These are phyloP conservation scores for Macaca nemestrina DNA, from an alignment of 2,113 vertebrate species.

Conservation along the genomic window DNA sequence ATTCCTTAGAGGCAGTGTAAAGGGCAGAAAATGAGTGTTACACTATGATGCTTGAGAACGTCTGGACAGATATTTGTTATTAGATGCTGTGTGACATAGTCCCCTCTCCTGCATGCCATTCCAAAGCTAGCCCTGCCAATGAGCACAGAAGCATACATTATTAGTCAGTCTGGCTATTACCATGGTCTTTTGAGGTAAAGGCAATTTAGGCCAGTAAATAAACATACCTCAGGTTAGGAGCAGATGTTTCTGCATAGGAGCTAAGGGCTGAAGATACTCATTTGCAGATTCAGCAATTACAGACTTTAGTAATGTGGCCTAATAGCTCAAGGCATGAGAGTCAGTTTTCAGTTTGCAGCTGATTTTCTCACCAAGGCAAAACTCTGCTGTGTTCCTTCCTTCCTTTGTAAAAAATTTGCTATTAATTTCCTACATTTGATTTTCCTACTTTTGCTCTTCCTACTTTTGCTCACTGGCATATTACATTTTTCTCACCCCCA, in stretches of 20 bases:
- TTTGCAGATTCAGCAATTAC: not conserved
- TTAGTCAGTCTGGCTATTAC: not conserved
- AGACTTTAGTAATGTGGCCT: no score
- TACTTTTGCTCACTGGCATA: not conserved
- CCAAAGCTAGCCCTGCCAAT: not conserved
- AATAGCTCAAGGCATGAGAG: not conserved
- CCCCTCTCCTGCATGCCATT: no score
- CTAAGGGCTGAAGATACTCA: not conserved
- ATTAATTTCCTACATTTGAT: not conserved
- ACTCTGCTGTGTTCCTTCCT: not conserved
- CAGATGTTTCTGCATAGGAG: not conserved
- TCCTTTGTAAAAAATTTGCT: not conserved
- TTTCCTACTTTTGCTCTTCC: not conserved
- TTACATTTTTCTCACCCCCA: not conserved
- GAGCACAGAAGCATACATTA: rapidly evolving
- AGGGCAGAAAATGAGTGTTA: not conserved
- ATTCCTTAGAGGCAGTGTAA: not conserved
- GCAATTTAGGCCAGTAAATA: not conserved
- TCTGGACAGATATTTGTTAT: not conserved
- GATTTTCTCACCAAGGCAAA: not conserved
- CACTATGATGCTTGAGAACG: not conserved
- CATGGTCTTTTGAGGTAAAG: not conserved
- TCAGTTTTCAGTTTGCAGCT: not conserved
- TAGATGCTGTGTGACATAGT: not conserved
- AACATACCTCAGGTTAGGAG: not conserved